Conservation (phyloP, 2,797 vertebrate genomes). For the Hirundo rustica region DNA sequence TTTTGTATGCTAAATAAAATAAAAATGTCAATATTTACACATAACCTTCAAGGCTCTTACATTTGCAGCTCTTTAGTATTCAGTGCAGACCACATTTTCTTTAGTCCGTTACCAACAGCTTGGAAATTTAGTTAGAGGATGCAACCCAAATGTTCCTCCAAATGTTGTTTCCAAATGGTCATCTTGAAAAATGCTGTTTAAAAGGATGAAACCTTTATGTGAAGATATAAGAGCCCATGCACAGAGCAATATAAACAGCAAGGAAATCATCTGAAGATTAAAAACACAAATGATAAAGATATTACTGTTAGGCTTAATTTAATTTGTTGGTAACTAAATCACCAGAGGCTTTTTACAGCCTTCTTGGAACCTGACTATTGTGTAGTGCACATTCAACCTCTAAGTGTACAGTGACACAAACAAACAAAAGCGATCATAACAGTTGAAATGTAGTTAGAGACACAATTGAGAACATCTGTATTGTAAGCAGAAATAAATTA, state of each 20-base stretch:
- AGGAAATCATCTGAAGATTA: conserved; percentile 66
- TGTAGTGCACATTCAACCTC: conserved; percentile 65
- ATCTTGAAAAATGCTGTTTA: conserved; percentile 74
- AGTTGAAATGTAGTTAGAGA: conserved; percentile 77
- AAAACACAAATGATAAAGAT: conserved; percentile 70
- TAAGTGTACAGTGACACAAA: conserved; percentile 76
- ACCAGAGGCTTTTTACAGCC: conserved; percentile 67
- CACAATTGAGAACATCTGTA: conserved; percentile 85
- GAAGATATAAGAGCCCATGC: conserved; percentile 43
- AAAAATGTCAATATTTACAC: conserved; percentile 83
- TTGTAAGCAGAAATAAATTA: conserved; percentile 84
- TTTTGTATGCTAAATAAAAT: conserved; percentile 78
- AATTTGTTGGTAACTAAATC: conserved; percentile 73
- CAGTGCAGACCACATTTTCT: conserved; percentile 76
- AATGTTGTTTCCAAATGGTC: conserved; percentile 82
- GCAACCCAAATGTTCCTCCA: conserved; percentile 85
- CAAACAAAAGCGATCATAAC: conserved; percentile 79
- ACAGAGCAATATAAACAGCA: conserved; percentile 45
- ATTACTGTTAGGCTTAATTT: conserved; percentile 55
- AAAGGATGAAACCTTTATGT: conserved; percentile 71
- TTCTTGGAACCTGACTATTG: conserved; percentile 63
- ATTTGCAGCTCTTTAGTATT: conserved; percentile 74
- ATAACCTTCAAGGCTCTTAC: conserved; percentile 79
- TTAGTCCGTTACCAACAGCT: conserved; percentile 84
- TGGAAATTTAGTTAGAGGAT: conserved; percentile 89